These are phyloP conservation scores for Luffia ferchaultella DNA, from an alignment of 2,888 invertebrate species.

Conservation along the genomic window DNA sequence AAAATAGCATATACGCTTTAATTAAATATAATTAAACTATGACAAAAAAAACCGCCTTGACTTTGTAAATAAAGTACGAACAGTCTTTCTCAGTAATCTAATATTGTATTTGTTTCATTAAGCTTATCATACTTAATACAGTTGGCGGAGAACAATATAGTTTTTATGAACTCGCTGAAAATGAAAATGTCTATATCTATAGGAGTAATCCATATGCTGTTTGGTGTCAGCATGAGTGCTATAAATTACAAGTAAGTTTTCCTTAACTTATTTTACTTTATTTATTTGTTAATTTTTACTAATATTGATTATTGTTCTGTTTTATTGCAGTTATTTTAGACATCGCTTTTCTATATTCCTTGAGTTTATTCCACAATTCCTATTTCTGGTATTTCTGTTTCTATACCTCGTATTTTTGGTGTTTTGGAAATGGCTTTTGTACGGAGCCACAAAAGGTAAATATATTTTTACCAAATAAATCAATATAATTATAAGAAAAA, in stretches of 20 bases:
- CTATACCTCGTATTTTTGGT: conserved; percentile 88
- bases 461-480: too few relatives aligned
- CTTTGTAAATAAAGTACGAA: too few relatives aligned
- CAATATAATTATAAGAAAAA: too few relatives aligned
- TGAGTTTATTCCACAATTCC: conserved; percentile 88
- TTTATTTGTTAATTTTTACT: too few relatives aligned
- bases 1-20: too few relatives aligned
- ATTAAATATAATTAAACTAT: too few relatives aligned
- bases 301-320: too few relatives aligned
- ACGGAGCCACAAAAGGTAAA: conserved; percentile 26
- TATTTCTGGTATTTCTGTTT: conserved; percentile 88
- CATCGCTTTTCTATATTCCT: conserved; percentile 69
- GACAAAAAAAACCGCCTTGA: too few relatives aligned
- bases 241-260: conserved; percentile 71
- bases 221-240: conserved; percentile 81
- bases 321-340: conserved; percentile 66
- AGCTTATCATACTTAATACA: too few relatives aligned
- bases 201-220: conserved; percentile 93
- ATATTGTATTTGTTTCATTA: too few relatives aligned
- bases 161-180: conserved; percentile 90
- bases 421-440: conserved; percentile 86
- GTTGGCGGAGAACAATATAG: conserved; percentile 81
- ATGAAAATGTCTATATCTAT: conserved; percentile 95
- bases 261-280: neutral
- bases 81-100: too few relatives aligned